Conservation (phyloP, 2,888 invertebrate genomes). For the Eristalis intricaria region DNA sequence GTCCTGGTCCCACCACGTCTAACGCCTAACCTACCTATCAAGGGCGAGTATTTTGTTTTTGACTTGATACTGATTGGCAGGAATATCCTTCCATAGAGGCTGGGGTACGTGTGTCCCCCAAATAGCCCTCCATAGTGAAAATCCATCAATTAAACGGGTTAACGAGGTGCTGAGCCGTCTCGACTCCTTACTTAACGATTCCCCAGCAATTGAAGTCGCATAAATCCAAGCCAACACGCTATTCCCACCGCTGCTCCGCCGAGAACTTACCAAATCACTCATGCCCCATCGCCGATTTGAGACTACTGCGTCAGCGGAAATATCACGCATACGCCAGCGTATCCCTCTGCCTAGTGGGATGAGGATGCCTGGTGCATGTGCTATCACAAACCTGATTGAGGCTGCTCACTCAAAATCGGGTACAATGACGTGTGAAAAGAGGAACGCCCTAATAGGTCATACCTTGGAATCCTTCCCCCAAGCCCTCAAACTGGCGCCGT, state of each 20-base stretch:
- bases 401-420: background rate
- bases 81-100: too few species aligned
- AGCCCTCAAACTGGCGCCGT: background rate
- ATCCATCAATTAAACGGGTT: too few species aligned
- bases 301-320: background rate
- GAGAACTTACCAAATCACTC: background rate
- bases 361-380: background rate
- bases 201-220: background rate
- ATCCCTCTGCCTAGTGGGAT: background rate
- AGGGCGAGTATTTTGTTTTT: too few species aligned
- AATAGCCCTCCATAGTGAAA: too few species aligned
- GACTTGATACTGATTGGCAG: too few species aligned
- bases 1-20: too few species aligned
- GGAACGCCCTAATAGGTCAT: background rate
- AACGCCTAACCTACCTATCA: too few species aligned
- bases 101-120: too few species aligned
- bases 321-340: background rate
- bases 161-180: too few species aligned
- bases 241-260: background rate
- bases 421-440: background rate
- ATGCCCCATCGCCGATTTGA: background rate
- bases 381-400: background rate
- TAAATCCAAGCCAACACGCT: background rate
- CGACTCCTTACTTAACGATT: background rate
- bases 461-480: background rate